Base-by-base conservation (phyloP, 2,113 vertebrate species). In the Aegithalos caudatus region DNA sequence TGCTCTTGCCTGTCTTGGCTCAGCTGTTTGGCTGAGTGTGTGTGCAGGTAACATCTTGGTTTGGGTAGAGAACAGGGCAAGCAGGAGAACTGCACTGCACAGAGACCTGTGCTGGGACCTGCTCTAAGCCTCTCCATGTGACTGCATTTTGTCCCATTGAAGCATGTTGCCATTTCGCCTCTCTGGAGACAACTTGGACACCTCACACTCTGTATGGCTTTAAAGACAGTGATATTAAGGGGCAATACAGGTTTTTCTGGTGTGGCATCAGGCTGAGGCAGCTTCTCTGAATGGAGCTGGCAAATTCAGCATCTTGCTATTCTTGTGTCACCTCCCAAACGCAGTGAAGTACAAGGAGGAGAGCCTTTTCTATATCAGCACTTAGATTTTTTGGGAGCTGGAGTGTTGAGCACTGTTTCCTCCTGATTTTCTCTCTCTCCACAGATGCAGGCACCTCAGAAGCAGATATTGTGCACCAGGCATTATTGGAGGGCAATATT, bases 381-480 rank as follows among this genome's bases (percentile, higher is more conserved):
- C 16, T 62, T 80, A 19, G 20, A 38, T 53, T 35, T 33, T 74
- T 61, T 53, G 31, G 8, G 14, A 94, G 29, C 31, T 64, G 51
- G 64, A 25, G 7, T 48, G 20, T 27, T 88, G 42, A 70, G 48
- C 25, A 16, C 45, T 67, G 5, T 77, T 93, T 88, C 35, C 24
- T 86, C 29, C 47, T 44, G 19, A 62, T 82, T 83, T 90, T 27
- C 60, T 83, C 77, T 97, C 71, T 1, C 1, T n/a, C 35, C 14
- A 0, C 94, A 99, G 99, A 98, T 89, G 97, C 97, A 27, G 97
- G 99, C 22, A 98, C 98, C 6, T 98, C 98, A 9, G 99, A 99
- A 96, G 98, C 98, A 90, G 99, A 99, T 92, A 98, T 99, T 80
- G 98, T 99, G 86, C 99, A 99, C 92, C 99, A 99, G 91, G 98